Evolutionary conservation across 2,888 invertebrate species (phyloP).

Genomic region (Tetranychus piercei): DNA sequence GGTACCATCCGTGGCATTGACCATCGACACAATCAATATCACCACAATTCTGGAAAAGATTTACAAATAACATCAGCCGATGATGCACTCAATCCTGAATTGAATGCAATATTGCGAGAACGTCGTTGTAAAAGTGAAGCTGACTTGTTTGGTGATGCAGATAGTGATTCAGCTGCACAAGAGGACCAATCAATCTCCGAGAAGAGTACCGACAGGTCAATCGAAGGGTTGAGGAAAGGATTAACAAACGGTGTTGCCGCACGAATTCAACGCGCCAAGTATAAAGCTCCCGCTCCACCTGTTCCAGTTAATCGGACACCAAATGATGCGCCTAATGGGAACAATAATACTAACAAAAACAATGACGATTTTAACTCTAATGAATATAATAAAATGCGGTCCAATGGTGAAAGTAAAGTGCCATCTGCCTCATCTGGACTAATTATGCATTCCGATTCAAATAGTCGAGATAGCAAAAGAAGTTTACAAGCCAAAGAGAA

Average conservation of each 20-base stretch:
- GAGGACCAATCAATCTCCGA: not conserved
- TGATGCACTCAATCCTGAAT: constrained; percentile 12
- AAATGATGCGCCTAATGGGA: not conserved
- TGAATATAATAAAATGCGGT: not conserved
- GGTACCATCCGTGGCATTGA: constrained; percentile 20
- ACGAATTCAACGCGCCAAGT: constrained; percentile 13
- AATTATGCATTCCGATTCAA: not conserved
- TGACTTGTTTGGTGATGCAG: constrained; percentile 8
- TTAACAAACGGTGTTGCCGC: constrained; percentile 18
- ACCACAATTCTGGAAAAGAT: not conserved
- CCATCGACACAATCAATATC: not conserved
- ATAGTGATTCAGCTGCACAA: not conserved
- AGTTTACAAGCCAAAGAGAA: constrained; percentile 1
- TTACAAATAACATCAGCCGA: not conserved
- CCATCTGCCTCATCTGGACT: not conserved
- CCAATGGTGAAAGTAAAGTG: constrained; percentile 4
- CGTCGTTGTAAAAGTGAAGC: constrained; percentile 20
- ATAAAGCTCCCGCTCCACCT: constrained; percentile 14
- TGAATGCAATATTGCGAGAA: constrained; percentile 17
- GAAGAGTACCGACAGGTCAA: not conserved
- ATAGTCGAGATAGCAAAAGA: not conserved
- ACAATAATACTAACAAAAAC: constrained; percentile 12
- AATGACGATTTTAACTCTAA: constrained; percentile 3
- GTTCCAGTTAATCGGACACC: not conserved
- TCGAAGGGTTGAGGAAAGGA: not conserved